These are phyloP conservation scores for Chaetogeoica ovagalla DNA, from an alignment of 2,888 invertebrate genomes.

Conservation along the genomic window DNA sequence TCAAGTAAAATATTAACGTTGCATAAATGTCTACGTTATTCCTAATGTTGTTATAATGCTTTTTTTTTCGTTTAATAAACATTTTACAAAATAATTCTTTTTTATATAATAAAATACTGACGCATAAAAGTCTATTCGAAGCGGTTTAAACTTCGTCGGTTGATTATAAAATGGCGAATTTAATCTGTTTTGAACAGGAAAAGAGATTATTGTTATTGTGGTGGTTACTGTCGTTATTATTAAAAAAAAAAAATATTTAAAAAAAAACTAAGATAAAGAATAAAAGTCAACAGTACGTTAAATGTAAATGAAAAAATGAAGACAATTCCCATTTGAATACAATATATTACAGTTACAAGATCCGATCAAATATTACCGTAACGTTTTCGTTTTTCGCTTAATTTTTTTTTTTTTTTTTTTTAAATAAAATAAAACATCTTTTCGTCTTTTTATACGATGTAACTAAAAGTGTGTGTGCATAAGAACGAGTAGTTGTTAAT, in stretches of 20 bases:
- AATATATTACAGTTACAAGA: neutral
- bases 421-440: constrained; percentile 17
- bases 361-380: neutral
- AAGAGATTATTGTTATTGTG: neutral
- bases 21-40: neutral
- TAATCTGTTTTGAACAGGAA: neutral
- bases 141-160: neutral
- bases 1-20: neutral
- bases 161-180: neutral
- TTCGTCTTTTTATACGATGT: neutral
- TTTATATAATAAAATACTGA: neutral
- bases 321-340: constrained; percentile 11
- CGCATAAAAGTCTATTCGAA: neutral
- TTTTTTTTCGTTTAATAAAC: no score
- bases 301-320: neutral
- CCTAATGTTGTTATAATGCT: no score
- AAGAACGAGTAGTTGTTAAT: no score
- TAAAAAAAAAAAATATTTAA: neutral
- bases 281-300: neutral
- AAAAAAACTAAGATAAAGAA: constrained; percentile 2
- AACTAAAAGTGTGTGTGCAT: no score
- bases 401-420: no score
- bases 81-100: neutral
- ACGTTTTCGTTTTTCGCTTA: neutral
- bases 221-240: neutral